Evolutionary conservation across 2,113 vertebrate species (phyloP).

Genomic region (Erpornis zantholeuca): DNA sequence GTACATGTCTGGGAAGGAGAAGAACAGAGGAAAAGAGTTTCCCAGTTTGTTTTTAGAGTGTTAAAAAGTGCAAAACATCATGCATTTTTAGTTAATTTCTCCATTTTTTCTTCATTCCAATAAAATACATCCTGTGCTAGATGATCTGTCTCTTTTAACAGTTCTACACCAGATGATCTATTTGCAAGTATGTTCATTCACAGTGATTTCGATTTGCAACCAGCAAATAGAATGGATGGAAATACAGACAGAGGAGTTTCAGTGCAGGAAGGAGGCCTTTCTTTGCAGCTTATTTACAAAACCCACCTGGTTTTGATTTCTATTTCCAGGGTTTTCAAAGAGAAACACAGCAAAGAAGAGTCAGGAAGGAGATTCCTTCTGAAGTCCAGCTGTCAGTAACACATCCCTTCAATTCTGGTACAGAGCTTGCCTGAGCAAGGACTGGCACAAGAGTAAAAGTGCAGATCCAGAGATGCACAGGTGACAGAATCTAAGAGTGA

Average conservation of each 20-base stretch:
- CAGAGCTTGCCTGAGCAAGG: neutral
- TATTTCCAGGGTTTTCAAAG: neutral
- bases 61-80: neutral
- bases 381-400: neutral
- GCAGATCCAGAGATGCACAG: neutral
- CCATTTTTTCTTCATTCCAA: neutral
- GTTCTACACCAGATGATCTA: neutral
- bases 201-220: neutral
- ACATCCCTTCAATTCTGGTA: neutral
- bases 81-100: neutral
- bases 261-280: neutral
- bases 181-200: neutral
- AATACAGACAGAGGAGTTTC: neutral
- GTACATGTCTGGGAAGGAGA: slow-evolving; percentile 20
- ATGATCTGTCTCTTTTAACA: neutral
- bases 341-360: neutral
- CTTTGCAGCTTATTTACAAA: neutral
- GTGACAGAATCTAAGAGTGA: neutral
- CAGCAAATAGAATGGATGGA: neutral
- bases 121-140: slow-evolving; percentile 12
- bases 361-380: neutral
- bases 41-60: slow-evolving; percentile 25
- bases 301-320: slow-evolving; percentile 27
- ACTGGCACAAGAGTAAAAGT: neutral
- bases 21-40: neutral